Conservation (phyloP, 2,113 vertebrate genomes). For the Phalacrocorax brasilianus region DNA sequence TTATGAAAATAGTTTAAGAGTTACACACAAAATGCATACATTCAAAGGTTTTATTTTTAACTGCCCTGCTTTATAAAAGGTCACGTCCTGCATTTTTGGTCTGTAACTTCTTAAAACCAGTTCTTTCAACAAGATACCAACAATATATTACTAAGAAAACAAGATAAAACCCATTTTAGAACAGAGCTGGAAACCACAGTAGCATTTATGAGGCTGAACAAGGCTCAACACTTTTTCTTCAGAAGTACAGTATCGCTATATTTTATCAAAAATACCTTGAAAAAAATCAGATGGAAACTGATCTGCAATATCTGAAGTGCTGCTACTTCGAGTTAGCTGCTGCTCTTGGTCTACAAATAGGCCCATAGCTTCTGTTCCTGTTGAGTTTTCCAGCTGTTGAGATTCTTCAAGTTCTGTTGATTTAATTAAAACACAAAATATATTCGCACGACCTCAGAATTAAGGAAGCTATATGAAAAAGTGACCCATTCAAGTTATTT, state of each 20-base stretch:
- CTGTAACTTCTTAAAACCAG: neutral
- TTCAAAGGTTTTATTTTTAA: neutral
- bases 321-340: conserved; percentile 86
- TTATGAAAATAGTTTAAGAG: neutral
- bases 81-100: neutral
- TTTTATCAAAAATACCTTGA: conserved; percentile 75
- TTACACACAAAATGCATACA: neutral
- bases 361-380: conserved; percentile 69
- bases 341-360: conserved; percentile 69
- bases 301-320: conserved; percentile 90
- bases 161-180: neutral
- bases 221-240: neutral
- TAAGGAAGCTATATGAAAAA: neutral
- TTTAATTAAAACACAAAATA: neutral
- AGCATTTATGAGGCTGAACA: neutral
- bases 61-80: neutral
- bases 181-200: neutral
- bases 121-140: neutral
- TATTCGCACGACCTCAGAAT: neutral
- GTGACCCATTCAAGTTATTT: neutral
- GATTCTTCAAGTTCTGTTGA: conserved; percentile 89
- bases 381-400: conserved; percentile 79
- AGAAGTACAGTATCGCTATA: neutral
- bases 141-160: neutral
- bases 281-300: conserved; percentile 77